Conservation (phyloP, 1,140 invertebrate genomes). For the Drosophila bocqueti region DNA sequence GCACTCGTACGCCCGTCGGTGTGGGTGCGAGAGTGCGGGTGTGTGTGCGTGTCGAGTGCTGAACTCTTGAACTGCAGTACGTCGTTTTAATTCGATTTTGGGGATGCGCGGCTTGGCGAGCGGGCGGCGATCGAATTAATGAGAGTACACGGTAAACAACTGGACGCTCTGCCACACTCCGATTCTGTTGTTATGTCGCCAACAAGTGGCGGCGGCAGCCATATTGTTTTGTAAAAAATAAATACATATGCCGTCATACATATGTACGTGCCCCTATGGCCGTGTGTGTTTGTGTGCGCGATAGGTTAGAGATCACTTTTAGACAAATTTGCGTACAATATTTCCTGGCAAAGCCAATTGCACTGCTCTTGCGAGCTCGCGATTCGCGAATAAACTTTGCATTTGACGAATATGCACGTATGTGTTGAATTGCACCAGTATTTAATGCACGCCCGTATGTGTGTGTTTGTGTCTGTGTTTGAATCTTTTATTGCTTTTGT, state of each 20-base stretch:
- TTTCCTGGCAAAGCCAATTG: conserved; percentile 32
- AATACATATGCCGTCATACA: conserved; percentile 43
- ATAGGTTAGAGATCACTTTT: conserved; percentile 53
- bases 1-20: conserved; percentile 1
- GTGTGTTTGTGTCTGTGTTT: conserved; percentile 12
- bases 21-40: conserved; percentile 17
- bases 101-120: conserved; percentile 18
- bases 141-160: conserved; percentile 32
- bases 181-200: conserved; percentile 61
- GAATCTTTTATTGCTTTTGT: conserved; percentile 49
- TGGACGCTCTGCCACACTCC: conserved; percentile 24
- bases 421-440: conserved; percentile 19
- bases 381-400: conserved; percentile 40
- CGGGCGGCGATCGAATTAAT: conserved; percentile 36
- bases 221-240: conserved; percentile 64
- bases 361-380: conserved; percentile 17
- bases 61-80: conserved; percentile 52
- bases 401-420: conserved; percentile 35
- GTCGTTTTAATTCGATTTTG: conserved; percentile 41
- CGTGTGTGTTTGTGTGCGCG: conserved; percentile 36
- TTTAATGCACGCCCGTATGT: conserved; percentile 27
- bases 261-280: conserved; percentile 31
- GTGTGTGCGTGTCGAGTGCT: conserved; percentile 23
- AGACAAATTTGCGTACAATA: conserved; percentile 48
- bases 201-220: conserved; percentile 75